Evolutionary conservation across 2,113 vertebrate species (phyloP).

Genomic region (Emydocephalus ijimae): DNA sequence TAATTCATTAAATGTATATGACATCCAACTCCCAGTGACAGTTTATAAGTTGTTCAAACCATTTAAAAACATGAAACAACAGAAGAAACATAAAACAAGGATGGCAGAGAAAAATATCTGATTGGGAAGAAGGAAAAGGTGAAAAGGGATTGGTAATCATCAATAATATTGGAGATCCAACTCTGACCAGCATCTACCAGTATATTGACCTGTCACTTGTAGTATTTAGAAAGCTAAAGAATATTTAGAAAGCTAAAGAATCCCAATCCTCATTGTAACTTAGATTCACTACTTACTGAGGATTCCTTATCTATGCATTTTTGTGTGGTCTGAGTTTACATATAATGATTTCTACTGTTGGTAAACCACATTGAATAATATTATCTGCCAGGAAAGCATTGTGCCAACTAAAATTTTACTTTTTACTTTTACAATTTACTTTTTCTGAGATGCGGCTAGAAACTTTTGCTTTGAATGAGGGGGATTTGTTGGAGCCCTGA

Average conservation of each 20-base stretch:
- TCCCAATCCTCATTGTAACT: neutral
- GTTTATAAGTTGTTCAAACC: neutral
- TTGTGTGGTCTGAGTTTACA: neutral
- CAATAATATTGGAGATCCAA: neutral
- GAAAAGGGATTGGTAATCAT: neutral
- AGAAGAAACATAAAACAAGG: neutral
- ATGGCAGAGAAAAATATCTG: neutral
- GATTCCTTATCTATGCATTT: neutral
- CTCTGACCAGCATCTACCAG: neutral
- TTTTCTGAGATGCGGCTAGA: too few relatives aligned
- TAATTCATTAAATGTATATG: neutral
- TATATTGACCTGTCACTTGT: neutral
- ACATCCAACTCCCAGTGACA: neutral
- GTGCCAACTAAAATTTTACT: too few relatives aligned
- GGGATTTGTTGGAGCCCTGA: too few relatives aligned
- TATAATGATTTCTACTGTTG: constrained; percentile 17
- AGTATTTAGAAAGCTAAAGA: neutral
- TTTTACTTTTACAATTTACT: too few relatives aligned
- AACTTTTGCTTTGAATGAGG: too few relatives aligned
- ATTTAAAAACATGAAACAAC: neutral
- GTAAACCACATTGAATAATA: neutral
- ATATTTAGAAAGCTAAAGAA: neutral
- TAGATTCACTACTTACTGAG: neutral
- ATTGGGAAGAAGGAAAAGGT: neutral
- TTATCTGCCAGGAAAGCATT: neutral